Conservation (phyloP, 37 sponge, comb jelly and placozoan species). For the Mnemiopsis leidyi region DNA sequence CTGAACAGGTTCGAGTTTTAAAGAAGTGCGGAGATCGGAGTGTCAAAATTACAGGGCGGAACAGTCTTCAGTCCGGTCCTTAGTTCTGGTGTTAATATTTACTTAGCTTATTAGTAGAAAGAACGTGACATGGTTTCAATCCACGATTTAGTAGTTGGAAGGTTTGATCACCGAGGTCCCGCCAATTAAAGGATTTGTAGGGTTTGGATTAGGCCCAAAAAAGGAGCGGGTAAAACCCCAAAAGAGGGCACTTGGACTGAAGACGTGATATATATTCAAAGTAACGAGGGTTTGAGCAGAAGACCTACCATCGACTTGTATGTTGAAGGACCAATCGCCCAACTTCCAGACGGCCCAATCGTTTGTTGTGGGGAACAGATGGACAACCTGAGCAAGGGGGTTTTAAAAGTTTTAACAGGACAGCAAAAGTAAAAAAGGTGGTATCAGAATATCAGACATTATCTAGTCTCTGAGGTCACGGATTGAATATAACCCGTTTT, state of each 20-base stretch:
- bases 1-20: background rate
- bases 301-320: conserved; percentile 19
- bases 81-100: no score
- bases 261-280: no score
- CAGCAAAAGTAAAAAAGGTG: background rate
- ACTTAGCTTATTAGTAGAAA: no score
- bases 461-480: background rate
- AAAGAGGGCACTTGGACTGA: background rate
- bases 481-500: no score
- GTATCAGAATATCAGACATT: background rate
- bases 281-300: background rate
- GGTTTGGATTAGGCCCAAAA: background rate
- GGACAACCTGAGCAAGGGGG: conserved; percentile 24
- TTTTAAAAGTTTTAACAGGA: background rate
- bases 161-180: background rate
- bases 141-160: background rate
- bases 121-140: background rate
- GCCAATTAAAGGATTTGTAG: background rate
- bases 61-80: no score
- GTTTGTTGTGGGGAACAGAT: conserved; percentile 25
- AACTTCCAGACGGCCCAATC: conserved; percentile 44
- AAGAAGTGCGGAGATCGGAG: no score
- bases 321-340: conserved; percentile 51
- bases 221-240: background rate
- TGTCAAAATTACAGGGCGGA: no score